A percentile compares a stretch with the other conserved stretches of the same genome.
phyloP scores from a whole-genome alignment of 2,113 vertebrate species.

The Oenanthe oenanthe region DNA sequence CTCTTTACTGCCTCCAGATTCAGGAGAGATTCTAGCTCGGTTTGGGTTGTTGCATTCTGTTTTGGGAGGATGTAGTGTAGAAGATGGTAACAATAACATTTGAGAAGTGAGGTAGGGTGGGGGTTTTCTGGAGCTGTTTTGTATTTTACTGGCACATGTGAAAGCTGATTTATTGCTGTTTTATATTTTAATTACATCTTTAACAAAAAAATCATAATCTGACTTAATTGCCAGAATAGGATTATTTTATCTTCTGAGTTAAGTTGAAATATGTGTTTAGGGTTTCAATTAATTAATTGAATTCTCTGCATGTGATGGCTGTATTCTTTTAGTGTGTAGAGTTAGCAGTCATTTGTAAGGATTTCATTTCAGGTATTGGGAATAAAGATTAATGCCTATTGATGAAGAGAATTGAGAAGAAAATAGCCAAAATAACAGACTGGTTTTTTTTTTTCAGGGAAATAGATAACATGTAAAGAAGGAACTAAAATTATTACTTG shows the following conservation, averaged over 20 bases:
- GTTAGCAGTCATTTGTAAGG: neutral
- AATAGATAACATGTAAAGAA: neutral
- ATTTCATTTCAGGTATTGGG: neutral
- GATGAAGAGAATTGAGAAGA: neutral
- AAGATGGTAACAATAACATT: neutral
- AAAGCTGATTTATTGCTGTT: neutral
- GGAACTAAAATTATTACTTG: neutral
- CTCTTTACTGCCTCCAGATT: neutral
- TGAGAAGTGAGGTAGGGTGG: neutral
- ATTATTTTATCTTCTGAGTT: conserved; percentile 8
- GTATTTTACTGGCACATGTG: neutral
- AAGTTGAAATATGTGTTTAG: neutral
- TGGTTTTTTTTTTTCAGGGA: neutral
- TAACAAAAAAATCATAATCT: neutral
- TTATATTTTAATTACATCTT: neutral
- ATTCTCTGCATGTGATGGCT: neutral
- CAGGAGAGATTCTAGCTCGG: neutral
- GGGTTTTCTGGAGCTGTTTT: neutral
- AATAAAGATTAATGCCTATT: neutral
- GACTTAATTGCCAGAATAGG: neutral
- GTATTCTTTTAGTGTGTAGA: neutral
- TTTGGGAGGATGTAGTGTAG: neutral
- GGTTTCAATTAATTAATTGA: neutral
- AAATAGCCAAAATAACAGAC: neutral
- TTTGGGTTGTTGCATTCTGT: neutral